A percentile compares a stretch with the other conserved stretches of the same genome.
Conservation (phyloP, 2,888 invertebrate species). For the Fragum whitleyi region DNA sequence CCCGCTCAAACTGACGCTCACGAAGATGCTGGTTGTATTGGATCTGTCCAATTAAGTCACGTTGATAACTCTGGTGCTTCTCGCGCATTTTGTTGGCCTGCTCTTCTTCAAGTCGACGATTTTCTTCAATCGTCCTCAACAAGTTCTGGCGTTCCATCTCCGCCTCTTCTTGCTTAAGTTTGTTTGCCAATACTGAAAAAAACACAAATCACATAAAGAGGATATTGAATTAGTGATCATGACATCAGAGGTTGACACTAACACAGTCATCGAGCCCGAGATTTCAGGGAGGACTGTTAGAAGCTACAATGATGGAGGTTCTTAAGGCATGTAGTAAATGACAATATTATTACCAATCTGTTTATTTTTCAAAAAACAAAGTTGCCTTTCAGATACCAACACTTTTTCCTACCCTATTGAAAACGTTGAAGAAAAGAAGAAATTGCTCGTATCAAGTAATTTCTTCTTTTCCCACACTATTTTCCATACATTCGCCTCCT, state of each 20-base stretch:
- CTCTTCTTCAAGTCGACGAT: slow-evolving; percentile 78
- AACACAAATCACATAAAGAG: no score
- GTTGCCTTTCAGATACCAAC: no score
- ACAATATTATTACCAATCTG: no score
- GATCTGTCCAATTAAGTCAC: slow-evolving; percentile 82
- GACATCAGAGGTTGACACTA: background rate
- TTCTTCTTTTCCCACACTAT: background rate
- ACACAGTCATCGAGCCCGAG: background rate
- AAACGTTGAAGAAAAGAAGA: slow-evolving; percentile 2
- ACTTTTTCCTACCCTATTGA: no score
- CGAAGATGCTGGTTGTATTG: slow-evolving; percentile 77
- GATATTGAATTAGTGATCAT: no score
- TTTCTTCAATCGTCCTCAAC: slow-evolving; percentile 77
- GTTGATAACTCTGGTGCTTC: slow-evolving; percentile 76
- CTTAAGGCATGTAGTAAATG: no score
- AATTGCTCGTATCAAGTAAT: background rate
- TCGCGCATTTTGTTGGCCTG: slow-evolving; percentile 69
- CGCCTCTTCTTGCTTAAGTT: slow-evolving; percentile 73
- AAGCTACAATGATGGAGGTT: no score
- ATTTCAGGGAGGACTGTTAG: background rate
- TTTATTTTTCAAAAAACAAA: no score
- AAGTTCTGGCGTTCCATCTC: slow-evolving; percentile 77
- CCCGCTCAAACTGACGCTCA: slow-evolving; percentile 74
- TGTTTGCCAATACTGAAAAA: slow-evolving; percentile 78
- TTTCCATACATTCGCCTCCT: no score